Conservation (phyloP, 92 coral and sea anemone species). For the Palythoa heliodiscus region DNA sequence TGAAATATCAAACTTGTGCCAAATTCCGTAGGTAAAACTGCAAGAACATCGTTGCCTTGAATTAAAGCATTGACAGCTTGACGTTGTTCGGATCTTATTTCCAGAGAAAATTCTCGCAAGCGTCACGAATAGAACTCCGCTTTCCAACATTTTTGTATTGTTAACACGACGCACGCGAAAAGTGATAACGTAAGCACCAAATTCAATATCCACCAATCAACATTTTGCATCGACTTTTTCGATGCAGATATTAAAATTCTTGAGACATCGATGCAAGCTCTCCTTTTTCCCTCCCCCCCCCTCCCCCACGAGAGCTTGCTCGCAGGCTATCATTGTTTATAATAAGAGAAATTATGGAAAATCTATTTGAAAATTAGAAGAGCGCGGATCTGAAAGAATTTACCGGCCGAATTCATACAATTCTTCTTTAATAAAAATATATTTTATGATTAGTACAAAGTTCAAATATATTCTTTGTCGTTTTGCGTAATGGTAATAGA, state of each 20-base stretch:
- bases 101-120: constrained; percentile 1
- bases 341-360: no score
- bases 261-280: not conserved
- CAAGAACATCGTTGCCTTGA: not conserved
- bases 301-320: no score
- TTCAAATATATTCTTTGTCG: not conserved
- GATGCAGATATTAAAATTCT: constrained; percentile 7
- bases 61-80: not conserved
- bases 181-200: not conserved
- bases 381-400: no score
- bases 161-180: not conserved
- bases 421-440: no score
- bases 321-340: no score
- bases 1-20: no score
- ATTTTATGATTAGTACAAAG: not conserved
- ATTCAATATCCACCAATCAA: not conserved
- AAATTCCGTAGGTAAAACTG: not conserved
- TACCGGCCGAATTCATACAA: no score
- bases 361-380: no score
- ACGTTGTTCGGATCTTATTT: not conserved
- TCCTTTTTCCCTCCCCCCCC: constrained; percentile 2
- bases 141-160: not conserved
- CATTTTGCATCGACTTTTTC: not conserved
- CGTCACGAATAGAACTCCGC: not conserved
- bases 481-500: no score